phyloP scores from a whole-genome alignment of 1,140 invertebrate species.

The Atta colombica region DNA sequence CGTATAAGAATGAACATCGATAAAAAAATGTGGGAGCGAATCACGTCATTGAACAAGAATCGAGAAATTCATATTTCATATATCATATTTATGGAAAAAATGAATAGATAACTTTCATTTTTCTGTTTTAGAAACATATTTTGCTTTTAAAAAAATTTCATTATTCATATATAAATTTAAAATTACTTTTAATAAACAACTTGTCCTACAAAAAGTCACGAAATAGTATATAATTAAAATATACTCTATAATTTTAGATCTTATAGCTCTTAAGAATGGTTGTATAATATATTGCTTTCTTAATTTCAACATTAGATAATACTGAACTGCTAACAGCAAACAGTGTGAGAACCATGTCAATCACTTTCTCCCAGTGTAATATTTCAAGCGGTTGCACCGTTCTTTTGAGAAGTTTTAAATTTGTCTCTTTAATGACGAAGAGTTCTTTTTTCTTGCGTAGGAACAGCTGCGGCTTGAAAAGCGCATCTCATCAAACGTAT shows the following conservation, averaged over 20 bases:
- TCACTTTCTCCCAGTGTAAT: constrained; percentile 27
- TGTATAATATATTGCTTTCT: constrained; percentile 8
- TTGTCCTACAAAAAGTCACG: not conserved
- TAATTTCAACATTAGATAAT: constrained; percentile 13
- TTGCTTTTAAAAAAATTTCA: not conserved
- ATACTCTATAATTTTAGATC: not conserved
- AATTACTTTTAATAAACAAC: not conserved
- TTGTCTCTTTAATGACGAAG: constrained; percentile 50
- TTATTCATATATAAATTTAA: not conserved
- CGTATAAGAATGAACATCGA: constrained; percentile 42
- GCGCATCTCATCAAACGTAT: constrained; percentile 61
- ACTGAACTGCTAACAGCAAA: not conserved
- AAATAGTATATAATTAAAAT: not conserved
- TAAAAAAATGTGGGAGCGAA: not conserved
- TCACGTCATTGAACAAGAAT: not conserved
- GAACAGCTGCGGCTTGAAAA: constrained; percentile 35
- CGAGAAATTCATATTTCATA: constrained; percentile 39
- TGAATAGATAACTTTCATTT: not conserved
- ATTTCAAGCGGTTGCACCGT: constrained; percentile 22
- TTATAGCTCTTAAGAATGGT: not conserved
- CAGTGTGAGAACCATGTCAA: constrained; percentile 26
- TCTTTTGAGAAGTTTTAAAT: constrained; percentile 65
- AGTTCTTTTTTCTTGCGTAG: constrained; percentile 12
- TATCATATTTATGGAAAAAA: constrained; percentile 21
- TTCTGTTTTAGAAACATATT: not conserved